phyloP scores from a whole-genome alignment of 1,140 invertebrate genomes.

The Ceratina japonica region DNA sequence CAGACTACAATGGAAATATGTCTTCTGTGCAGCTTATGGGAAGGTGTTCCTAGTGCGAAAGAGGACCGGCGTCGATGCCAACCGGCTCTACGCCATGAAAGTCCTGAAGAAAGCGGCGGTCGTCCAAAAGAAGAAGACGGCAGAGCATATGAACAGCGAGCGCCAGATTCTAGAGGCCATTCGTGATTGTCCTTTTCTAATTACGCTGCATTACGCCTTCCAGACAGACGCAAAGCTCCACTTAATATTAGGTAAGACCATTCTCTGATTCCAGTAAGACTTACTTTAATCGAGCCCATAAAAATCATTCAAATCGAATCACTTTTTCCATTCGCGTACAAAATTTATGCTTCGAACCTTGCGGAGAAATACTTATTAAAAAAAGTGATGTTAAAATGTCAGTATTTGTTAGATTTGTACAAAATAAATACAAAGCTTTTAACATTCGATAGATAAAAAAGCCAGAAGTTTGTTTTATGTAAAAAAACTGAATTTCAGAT shows the following conservation, averaged over 20 bases:
- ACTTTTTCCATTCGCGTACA: too few relatives aligned
- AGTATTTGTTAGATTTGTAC: too few relatives aligned
- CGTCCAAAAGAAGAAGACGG: constrained; percentile 94
- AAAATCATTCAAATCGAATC: too few relatives aligned
- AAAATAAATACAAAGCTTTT: too few relatives aligned
- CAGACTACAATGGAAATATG: background rate
- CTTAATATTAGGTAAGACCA: constrained; percentile 90
- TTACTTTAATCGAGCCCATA: too few relatives aligned
- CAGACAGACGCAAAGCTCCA: constrained; percentile 95
- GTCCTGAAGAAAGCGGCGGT: constrained; percentile 94
- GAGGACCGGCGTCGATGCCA: constrained; percentile 87
- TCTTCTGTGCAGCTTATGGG: constrained; percentile 90
- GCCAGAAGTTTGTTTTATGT: too few relatives aligned
- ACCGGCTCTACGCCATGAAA: constrained; percentile 96
- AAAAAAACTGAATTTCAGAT: too few relatives aligned
- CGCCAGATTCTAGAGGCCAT: constrained; percentile 93
- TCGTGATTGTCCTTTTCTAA: constrained; percentile 92
- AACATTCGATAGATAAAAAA: too few relatives aligned
- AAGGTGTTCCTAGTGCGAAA: constrained; percentile 96
- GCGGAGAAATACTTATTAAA: too few relatives aligned
- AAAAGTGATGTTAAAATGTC: too few relatives aligned
- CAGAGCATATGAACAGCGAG: constrained; percentile 96
- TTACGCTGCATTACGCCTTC: constrained; percentile 96
- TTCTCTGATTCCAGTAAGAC: background rate
- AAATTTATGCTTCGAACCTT: too few relatives aligned